Conservation (phyloP, 2,888 invertebrate species). For the Zhengitettix transpicula region DNA sequence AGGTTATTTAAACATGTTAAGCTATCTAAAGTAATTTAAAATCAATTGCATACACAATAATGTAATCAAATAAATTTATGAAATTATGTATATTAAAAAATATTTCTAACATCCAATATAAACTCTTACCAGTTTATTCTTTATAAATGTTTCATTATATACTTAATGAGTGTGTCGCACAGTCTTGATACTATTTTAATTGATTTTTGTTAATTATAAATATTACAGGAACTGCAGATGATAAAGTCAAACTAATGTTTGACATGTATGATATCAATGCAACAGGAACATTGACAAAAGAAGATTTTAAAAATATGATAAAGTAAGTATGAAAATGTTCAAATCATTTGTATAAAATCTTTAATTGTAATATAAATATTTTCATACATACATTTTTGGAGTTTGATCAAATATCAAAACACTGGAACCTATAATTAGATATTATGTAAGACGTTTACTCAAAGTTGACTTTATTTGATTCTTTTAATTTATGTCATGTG, state of each 20-base stretch:
- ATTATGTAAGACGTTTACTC: no score
- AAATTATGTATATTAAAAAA: no score
- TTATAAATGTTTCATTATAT: neutral
- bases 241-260: slow-evolving; percentile 35
- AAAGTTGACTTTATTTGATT: no score
- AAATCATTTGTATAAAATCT: neutral
- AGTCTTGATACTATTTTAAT: neutral
- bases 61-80: no score
- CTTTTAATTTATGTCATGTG: no score
- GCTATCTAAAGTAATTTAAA: no score
- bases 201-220: neutral
- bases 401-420: no score
- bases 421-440: no score
- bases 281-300: slow-evolving; percentile 27
- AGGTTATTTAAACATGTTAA: no score
- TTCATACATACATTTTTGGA: no score
- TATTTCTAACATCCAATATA: neutral
- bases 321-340: slow-evolving; percentile 22
- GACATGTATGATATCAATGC: slow-evolving; percentile 39
- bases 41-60: no score
- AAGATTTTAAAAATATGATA: slow-evolving; percentile 33
- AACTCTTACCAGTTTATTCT: neutral
- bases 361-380: neutral
- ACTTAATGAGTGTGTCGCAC: neutral
- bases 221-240: slow-evolving; percentile 24